Percentiles rank a stretch among this genome's conserved stretches.
phyloP scores from a whole-genome alignment of 2,888 invertebrate species.

The Tortricodes alternella region DNA sequence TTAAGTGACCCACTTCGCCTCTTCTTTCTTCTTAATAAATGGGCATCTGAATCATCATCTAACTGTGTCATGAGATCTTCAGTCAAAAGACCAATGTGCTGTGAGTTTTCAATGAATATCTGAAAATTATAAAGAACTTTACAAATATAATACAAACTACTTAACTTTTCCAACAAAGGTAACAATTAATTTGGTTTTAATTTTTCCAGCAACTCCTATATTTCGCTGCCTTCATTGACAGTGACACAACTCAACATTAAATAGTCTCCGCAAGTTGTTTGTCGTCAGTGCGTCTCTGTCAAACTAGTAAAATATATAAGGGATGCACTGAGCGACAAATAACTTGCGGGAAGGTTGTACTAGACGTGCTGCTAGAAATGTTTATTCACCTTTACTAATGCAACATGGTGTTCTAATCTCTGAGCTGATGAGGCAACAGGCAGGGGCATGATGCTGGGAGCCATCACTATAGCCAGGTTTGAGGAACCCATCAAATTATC shows the following conservation, averaged over 20 bases:
- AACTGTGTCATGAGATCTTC: conserved; percentile 79
- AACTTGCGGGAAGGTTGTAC: too few relatives aligned
- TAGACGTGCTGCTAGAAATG: neutral
- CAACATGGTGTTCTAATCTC: conserved; percentile 86
- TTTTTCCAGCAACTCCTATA: too few relatives aligned
- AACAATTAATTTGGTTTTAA: too few relatives aligned
- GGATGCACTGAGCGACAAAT: too few relatives aligned
- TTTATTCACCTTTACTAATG: conserved; percentile 86
- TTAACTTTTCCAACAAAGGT: too few relatives aligned
- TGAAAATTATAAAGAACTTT: conserved; percentile 53
- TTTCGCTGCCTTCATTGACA: too few relatives aligned
- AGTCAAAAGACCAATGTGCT: conserved; percentile 88
- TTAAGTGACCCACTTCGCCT: conserved; percentile 93
- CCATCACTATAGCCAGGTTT: conserved; percentile 92
- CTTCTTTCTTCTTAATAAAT: conserved; percentile 87
- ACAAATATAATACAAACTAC: conserved; percentile 13
- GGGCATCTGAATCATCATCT: conserved; percentile 73
- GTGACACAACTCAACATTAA: too few relatives aligned
- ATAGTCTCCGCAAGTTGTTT: too few relatives aligned
- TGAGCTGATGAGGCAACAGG: conserved; percentile 85
- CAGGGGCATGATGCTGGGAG: conserved; percentile 93
- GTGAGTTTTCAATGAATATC: conserved; percentile 90
- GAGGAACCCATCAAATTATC: conserved; percentile 92
- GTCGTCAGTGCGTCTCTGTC: too few relatives aligned
- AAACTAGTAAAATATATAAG: too few relatives aligned